Base-by-base conservation (phyloP, 2,113 vertebrate genomes). In the Aspidoscelis tigris region DNA sequence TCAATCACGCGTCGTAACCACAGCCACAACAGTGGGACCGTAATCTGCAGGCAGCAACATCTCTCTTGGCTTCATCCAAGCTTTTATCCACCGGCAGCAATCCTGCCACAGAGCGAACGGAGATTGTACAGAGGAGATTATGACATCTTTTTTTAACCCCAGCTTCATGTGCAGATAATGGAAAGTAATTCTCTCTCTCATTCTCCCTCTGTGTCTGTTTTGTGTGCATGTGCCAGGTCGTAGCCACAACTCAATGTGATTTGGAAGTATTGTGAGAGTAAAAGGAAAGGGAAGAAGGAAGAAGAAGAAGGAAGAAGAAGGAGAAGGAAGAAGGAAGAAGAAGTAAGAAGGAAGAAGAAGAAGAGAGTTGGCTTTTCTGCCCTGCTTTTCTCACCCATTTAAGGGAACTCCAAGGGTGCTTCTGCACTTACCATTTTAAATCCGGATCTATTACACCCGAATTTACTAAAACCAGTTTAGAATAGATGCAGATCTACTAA, bases 211-310 rank as follows among this genome's bases (percentile, higher is more conserved):
- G 44, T 22, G 7, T n/a, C 3, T 4, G 18, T 21, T 9, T 50
- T 50, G 76, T 22, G 66, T 22, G 5, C 22, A 2, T 53, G 10
- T 64, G 61, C 4, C 9, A 65, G 24, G 3, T 10, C 5, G 43
- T 55, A 80, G 77, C 58, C 70, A 39, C 70, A 21, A 2, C 68
- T 21, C 74, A 74, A 80, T 73, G 72, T 3, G n/a, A 85, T 74
- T 80, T 55, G 14, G 4, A 64, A 85, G 84, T 44, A 53, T 80
- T 85, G 68, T 44, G 47, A 55, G n/a, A 33, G 33, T 9, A 58
- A 58, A 14, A 58, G 55, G 55, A 7, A 26, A 26, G 7, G 66
- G 9, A 61, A 12, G 58, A 61, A 61, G 18, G 58, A 61, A 61
- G 18, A 12, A 61, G 16, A 12, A 12, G 16, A 61, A 12, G 58